Evolutionary conservation across 2,113 vertebrate genomes (phyloP), one percentile per base, ranked within the genome.

Genomic region (Plestiodon gilberti): DNA sequence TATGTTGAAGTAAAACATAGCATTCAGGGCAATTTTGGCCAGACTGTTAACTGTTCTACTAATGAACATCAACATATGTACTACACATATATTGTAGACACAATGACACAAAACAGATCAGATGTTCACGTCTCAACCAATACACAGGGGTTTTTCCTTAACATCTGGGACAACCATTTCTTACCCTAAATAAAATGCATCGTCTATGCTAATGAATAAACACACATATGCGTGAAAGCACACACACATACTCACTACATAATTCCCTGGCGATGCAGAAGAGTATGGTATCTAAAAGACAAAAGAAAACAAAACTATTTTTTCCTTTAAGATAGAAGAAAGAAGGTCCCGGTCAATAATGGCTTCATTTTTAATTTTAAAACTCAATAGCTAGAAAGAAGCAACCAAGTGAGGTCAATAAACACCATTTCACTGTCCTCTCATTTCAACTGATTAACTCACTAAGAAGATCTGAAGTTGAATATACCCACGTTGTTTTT

Each of bases 241-340:
- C n/a, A 70, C 90, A 91, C 81, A 88, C 92, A 85, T 93, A 97
- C 98, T 96, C 96, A 99, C 99, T 96, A 98, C 98, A 75, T 99
- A 99, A 97, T 98, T 99, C 93, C 99, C 98, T 90, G 99, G 99
- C 93, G 99, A 99, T 1, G 98, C 98, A 87, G 98, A 99, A 43
- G 98, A 99, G 89, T 99, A 99, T 33, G 98, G 97, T 95, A 99
- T 99, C 99, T 99, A 87, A 10, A 97, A 96, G 40, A 90, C 0
- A 91, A 95, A 96, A 35, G 92, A 89, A 93, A 95, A 93, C 74
- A 93, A 88, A 89, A 64, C 30, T 87, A 38, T 18, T 90, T 86
- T 83, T 90, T 10, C 89, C 78, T 93, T 92, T 92, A 40, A 83
- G 48, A 81, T 18, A 28, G 57, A 33, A 52, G 64, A 61, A 11